Conservation (phyloP, 2,888 invertebrate species). For the Melangyna quadrimaculata region DNA sequence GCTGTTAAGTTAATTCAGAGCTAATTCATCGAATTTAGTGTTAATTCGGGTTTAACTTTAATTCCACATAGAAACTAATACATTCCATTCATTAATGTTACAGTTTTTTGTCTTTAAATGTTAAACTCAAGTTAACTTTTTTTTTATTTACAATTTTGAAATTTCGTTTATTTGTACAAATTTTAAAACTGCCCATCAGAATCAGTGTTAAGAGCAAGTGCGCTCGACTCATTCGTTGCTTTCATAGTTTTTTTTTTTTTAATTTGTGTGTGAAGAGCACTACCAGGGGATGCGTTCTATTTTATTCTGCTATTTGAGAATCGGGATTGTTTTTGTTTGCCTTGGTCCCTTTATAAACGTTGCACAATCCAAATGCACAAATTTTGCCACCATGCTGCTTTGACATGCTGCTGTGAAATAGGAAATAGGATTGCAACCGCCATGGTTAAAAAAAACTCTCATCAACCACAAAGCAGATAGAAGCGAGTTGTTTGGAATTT, state of each 20-base stretch:
- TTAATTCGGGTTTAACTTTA: too few relatives aligned
- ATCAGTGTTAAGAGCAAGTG: background rate
- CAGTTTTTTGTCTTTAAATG: too few relatives aligned
- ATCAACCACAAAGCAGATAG: conserved; percentile 55
- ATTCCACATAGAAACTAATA: too few relatives aligned
- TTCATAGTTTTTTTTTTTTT: too few relatives aligned
- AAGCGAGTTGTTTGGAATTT: conserved; percentile 17
- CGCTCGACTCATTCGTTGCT: background rate
- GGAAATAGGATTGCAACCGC: conserved; percentile 1
- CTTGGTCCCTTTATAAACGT: background rate
- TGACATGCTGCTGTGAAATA: too few relatives aligned
- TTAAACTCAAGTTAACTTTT: too few relatives aligned
- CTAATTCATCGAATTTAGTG: too few relatives aligned
- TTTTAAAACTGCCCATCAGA: too few relatives aligned
- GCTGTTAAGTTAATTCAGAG: too few relatives aligned
- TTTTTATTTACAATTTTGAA: too few relatives aligned
- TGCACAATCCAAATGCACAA: background rate
- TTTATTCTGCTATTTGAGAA: background rate
- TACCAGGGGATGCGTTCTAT: background rate
- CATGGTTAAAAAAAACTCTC: conserved; percentile 30
- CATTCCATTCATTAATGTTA: too few relatives aligned
- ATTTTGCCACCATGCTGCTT: background rate
- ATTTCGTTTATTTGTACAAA: background rate
- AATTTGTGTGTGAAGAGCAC: background rate
- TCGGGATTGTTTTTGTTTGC: conserved; percentile 3